phyloP scores from a whole-genome alignment of 2,888 invertebrate genomes.

The Drosophila paucipuncta region DNA sequence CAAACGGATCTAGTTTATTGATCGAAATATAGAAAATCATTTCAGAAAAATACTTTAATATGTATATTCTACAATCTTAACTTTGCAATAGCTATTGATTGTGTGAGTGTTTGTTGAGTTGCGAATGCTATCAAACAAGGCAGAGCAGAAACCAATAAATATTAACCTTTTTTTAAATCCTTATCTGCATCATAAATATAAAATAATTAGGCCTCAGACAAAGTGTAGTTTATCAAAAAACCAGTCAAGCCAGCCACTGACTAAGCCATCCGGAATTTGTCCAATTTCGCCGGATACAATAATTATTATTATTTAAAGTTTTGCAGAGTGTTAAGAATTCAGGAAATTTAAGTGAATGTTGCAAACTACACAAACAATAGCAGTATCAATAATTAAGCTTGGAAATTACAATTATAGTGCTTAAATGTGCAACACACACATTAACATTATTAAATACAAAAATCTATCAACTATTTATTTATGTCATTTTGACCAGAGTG shows the following conservation, averaged over 20 bases:
- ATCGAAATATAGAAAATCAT: background rate
- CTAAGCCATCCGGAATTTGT: background rate
- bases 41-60: background rate
- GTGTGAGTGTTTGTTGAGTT: background rate
- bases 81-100: background rate
- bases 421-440: background rate
- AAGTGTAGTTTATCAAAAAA: background rate
- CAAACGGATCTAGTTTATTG: background rate
- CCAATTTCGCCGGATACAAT: background rate
- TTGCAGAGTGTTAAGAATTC: background rate
- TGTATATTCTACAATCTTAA: background rate
- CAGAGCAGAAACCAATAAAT: background rate
- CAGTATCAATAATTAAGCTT: background rate
- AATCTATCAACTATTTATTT: background rate
- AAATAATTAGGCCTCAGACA: background rate
- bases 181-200: background rate
- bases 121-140: background rate
- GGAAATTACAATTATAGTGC: background rate
- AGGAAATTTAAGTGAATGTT: background rate
- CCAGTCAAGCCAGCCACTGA: background rate
- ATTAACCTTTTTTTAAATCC: background rate
- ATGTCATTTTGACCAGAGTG: constrained; percentile 11
- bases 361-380: background rate
- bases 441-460: background rate
- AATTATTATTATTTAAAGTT: background rate